phyloP scores from a whole-genome alignment of 2,113 vertebrate genomes.

The Fulmarus glacialis region DNA sequence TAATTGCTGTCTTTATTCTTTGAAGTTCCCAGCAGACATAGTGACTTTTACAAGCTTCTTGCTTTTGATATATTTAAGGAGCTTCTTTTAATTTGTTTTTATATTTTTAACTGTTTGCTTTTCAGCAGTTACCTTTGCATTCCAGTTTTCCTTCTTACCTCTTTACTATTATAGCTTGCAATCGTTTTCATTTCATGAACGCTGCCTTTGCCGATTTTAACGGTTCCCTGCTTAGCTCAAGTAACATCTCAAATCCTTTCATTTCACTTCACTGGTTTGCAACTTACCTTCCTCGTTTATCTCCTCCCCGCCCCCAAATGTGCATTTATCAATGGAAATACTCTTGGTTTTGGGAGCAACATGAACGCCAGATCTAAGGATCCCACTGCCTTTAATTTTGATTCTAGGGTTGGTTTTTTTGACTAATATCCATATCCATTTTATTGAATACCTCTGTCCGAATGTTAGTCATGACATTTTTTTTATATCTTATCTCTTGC shows the following conservation, averaged over 20 bases:
- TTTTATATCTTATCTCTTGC: not conserved
- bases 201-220: not conserved
- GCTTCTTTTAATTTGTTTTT: not conserved
- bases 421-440: not conserved
- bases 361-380: not conserved
- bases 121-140: not conserved
- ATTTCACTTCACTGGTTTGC: not conserved
- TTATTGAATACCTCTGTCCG: not conserved
- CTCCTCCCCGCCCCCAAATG: not conserved
- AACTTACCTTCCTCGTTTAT: not conserved
- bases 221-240: not conserved
- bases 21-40: not conserved
- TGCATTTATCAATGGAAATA: not conserved
- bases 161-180: not conserved
- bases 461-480: not conserved
- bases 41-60: not conserved
- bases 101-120: not conserved
- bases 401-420: not conserved
- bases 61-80: not conserved
- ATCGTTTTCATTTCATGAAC: not conserved
- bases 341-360: not conserved
- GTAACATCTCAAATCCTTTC: not conserved
- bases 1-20: constrained; percentile 19
- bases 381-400: not conserved
- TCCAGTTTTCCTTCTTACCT: not conserved